Evolutionary conservation across 2,113 vertebrate genomes (phyloP).

Genomic region (Lota lota): DNA sequence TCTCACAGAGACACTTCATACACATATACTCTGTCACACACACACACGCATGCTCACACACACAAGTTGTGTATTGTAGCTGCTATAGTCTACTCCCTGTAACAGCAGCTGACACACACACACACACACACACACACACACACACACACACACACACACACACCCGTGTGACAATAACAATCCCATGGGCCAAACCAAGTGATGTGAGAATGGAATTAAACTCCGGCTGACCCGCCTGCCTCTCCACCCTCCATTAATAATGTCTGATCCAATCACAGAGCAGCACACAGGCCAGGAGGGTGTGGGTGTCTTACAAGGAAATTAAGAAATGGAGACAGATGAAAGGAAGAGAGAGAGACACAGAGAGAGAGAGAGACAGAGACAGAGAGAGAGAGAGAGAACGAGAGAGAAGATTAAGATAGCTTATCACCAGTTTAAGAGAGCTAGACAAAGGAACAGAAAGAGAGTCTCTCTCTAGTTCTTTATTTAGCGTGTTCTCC

Average conservation of each 20-base stretch:
- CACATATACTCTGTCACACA: slow-evolving; percentile 15
- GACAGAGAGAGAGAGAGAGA: no score
- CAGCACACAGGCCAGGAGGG: slow-evolving; percentile 33
- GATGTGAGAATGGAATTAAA: slow-evolving; percentile 99
- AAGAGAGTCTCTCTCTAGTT: no score
- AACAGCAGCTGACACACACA: neutral
- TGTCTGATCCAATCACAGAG: slow-evolving; percentile 96
- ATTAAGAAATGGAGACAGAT: slow-evolving; percentile 23
- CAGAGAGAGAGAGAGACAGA: slow-evolving; percentile 8
- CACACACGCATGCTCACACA: slow-evolving; percentile 25
- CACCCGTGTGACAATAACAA: slow-evolving; percentile 96
- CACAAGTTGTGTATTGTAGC: slow-evolving; percentile 5
- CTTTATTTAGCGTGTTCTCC: no score
- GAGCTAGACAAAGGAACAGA: no score
- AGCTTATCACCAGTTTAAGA: no score
- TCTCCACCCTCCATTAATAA: slow-evolving; percentile 98
- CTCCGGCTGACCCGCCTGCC: slow-evolving; percentile 92
- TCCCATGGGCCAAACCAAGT: slow-evolving; percentile 98
- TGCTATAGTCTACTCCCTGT: neutral
- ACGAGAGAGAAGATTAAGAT: no score
- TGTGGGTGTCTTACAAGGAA: slow-evolving; percentile 3
- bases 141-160: neutral
- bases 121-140: neutral
- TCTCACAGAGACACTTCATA: no score
- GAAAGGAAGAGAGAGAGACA: slow-evolving; percentile 27